Percentiles rank a stretch among this genome's conserved stretches.
These are phyloP conservation scores for Ceriagrion tenellum DNA, from an alignment of 2,888 invertebrate species.

Conservation along the genomic window DNA sequence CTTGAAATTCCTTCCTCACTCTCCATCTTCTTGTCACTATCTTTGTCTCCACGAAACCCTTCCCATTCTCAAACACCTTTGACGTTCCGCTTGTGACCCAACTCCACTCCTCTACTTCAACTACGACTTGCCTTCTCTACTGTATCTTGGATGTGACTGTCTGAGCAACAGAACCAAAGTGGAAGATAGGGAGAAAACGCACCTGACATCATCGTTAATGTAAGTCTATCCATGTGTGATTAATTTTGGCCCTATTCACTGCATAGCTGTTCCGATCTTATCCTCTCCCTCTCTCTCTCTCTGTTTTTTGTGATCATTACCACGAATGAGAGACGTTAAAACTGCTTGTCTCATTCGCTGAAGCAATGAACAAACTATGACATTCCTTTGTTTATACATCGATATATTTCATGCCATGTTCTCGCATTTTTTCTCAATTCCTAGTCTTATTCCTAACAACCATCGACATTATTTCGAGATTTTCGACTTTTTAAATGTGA, in stretches of 20 bases:
- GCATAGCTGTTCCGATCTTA: not conserved
- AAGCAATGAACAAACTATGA: no score
- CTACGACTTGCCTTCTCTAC: conserved; percentile 23
- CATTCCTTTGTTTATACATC: no score
- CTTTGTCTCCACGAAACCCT: not conserved
- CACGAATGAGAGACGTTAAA: no score
- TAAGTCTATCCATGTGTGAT: conserved; percentile 66
- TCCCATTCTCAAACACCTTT: not conserved
- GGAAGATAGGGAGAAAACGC: conserved; percentile 69
- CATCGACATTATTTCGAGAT: no score
- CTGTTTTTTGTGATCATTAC: no score
- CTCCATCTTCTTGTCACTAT: conserved; percentile 33
- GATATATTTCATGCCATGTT: no score
- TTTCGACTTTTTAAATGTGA: no score
- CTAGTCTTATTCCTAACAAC: no score
- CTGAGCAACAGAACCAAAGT: conserved; percentile 45
- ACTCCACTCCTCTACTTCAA: not conserved
- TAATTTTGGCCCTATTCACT: not conserved
- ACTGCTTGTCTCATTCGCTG: no score
- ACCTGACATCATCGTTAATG: conserved; percentile 70
- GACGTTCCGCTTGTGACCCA: not conserved
- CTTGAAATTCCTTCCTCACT: conserved; percentile 70
- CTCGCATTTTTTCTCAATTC: no score
- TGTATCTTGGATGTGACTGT: conserved; percentile 66
- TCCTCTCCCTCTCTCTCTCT: no score